Base-by-base conservation (phyloP, 1,140 invertebrate genomes). In the Caenorhabditis inopinata region DNA sequence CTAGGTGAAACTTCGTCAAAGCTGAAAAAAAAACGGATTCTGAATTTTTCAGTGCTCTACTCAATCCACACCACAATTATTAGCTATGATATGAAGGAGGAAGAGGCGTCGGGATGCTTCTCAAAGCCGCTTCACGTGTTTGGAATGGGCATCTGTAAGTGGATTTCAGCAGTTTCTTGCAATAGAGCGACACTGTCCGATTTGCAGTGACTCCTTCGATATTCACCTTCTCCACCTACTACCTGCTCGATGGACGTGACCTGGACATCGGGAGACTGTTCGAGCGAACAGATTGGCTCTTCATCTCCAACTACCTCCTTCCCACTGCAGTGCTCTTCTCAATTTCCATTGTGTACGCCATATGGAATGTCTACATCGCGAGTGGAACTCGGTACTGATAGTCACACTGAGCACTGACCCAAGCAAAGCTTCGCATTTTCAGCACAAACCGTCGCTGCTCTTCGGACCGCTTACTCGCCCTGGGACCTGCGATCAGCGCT, bases 211-310 rank as follows among this genome's bases (percentile, higher is more conserved):
- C 53, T 16, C 80, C 80, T 5, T 78, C 49, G 1, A 21, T 73
- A 7, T 62, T 81, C 46, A 81, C 80, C 42, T 46, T 74, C 35
- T 58, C 76, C 7, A 81, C 74, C 14, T 81, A 81, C 47, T 74
- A 76, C 49, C 53, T 77, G n/a, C 27, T 75, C 6, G 42, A 58
- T 6, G 74, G 78, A 14, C 49, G 51, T 0, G 53, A 62, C 29
- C 53, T 80, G 29, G 80, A 81, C 29, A 47, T 81, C 16, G 62
- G 7, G 16, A 78, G 76, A 78, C 23, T 78, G 25, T 62, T 78
- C 11, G 35, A 74, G 21, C 78, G 80, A 29, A 42, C 78, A 18
- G 80, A 81, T 58, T 81, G 80, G 80, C 75, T 81, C 0, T 81
- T 81, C 53, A 48, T 81, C 18, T 42, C 47, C 3, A 78, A 81